phyloP scores from a whole-genome alignment of 2,113 vertebrate species.

The Pao palembangensis region DNA sequence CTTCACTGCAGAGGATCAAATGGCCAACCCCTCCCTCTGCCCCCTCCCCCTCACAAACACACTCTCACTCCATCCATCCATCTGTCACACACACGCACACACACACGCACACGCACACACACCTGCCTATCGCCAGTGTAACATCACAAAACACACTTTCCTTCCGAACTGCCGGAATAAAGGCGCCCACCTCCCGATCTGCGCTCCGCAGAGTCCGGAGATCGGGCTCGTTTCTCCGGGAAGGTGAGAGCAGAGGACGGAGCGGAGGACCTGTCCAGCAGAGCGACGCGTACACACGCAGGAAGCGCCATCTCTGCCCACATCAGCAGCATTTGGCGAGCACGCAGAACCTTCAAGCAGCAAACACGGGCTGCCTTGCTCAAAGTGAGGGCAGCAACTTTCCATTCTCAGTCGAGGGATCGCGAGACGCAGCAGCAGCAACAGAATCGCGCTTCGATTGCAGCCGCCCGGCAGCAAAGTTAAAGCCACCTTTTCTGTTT shows the following conservation, averaged over 20 bases:
- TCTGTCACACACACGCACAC: conserved; percentile 25
- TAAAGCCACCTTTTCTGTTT: too few species aligned
- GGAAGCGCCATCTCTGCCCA: conserved; percentile 42
- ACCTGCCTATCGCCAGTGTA: conserved; percentile 75
- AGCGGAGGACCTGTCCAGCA: conserved; percentile 1
- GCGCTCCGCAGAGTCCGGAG: too few species aligned
- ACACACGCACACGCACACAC: conserved; percentile 1
- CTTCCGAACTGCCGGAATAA: conserved; percentile 51
- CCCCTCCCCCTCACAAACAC: conserved; percentile 12
- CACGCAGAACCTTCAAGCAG: background rate
- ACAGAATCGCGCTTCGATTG: too few species aligned
- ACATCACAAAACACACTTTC: conserved; percentile 79
- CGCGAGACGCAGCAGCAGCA: too few species aligned
- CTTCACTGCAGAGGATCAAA: conserved; percentile 76
- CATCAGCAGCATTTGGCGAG: conserved; percentile 2
- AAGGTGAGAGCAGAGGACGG: conserved; percentile 60
- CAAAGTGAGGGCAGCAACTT: too few species aligned
- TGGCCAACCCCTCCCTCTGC: conserved; percentile 67
- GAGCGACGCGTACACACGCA: conserved; percentile 31
- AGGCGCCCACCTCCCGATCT: too few species aligned
- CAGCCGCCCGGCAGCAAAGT: too few species aligned
- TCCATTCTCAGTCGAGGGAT: too few species aligned
- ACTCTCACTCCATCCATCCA: conserved; percentile 29
- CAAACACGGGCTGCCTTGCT: too few species aligned
- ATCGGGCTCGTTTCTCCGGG: conserved; percentile 1